These are phyloP conservation scores for Silvanus unidentatus DNA, from an alignment of 2,888 invertebrate species.

Conservation along the genomic window DNA sequence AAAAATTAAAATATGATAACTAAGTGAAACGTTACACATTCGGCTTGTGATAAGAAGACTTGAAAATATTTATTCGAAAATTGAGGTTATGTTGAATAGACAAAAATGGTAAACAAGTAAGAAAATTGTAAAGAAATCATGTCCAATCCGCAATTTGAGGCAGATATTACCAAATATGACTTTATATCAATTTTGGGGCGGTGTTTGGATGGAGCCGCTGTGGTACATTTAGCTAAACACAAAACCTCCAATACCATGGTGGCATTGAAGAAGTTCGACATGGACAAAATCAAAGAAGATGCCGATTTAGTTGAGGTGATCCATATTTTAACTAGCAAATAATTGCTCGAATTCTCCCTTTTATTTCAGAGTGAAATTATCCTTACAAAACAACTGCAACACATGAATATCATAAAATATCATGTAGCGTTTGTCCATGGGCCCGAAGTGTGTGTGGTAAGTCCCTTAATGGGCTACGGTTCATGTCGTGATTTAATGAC, in stretches of 20 bases:
- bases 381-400: constrained; percentile 69
- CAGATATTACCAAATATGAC: constrained; percentile 59
- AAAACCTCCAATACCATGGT: constrained; percentile 60
- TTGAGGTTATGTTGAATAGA: constrained; percentile 22
- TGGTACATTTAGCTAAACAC: constrained; percentile 66
- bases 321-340: constrained; percentile 8
- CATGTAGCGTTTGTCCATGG: constrained; percentile 70
- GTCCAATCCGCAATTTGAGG: constrained; percentile 39
- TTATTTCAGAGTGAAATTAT: constrained; percentile 73
- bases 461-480: constrained; percentile 79
- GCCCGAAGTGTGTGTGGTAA: constrained; percentile 72
- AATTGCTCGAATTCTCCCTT: too few species aligned
- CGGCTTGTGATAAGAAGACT: neutral
- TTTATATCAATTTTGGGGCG: constrained; percentile 62
- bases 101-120: constrained; percentile 20
- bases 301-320: constrained; percentile 54
- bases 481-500: constrained; percentile 75
- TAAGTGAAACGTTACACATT: too few species aligned
- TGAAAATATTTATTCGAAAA: constrained; percentile 4
- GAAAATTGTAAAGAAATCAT: too few species aligned
- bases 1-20: too few species aligned
- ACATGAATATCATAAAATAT: constrained; percentile 72
- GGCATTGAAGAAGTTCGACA: constrained; percentile 69
- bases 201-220: constrained; percentile 64
- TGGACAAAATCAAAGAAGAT: constrained; percentile 64